Conservation (phyloP, 35 echinoderm and acorn worm genomes). For the Strongylocentrotus purpuratus region DNA sequence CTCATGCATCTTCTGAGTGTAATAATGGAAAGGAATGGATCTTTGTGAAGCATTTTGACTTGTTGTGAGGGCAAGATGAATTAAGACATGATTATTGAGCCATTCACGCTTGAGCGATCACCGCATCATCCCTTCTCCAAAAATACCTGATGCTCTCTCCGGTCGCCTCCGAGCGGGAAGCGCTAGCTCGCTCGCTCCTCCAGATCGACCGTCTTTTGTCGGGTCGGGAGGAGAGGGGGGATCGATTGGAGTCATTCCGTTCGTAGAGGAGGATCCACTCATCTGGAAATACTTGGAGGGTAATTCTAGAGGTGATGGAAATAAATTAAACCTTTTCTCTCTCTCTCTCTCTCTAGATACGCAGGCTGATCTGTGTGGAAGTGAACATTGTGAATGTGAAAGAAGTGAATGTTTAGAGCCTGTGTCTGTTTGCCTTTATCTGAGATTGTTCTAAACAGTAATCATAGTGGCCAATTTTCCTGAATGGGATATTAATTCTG, state of each 20-base stretch:
- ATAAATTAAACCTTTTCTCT: background rate
- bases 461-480: background rate
- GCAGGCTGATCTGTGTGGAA: background rate
- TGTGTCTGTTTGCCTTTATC: background rate
- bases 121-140: background rate
- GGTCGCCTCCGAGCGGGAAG: background rate
- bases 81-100: background rate
- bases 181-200: background rate
- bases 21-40: background rate
- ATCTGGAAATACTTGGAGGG: background rate
- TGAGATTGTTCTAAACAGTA: background rate
- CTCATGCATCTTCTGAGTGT: too few relatives aligned
- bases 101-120: background rate
- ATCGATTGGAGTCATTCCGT: background rate
- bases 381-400: background rate
- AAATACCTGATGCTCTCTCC: background rate
- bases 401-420: background rate
- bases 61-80: background rate
- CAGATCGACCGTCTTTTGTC: background rate
- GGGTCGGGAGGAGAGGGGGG: background rate
- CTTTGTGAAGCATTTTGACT: background rate
- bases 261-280: background rate
- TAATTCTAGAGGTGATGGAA: background rate
- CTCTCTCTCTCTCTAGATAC: background rate
- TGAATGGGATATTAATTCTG: background rate